Base-by-base conservation (phyloP, 2,797 vertebrate genomes). In the Threskiornis aethiopicus region DNA sequence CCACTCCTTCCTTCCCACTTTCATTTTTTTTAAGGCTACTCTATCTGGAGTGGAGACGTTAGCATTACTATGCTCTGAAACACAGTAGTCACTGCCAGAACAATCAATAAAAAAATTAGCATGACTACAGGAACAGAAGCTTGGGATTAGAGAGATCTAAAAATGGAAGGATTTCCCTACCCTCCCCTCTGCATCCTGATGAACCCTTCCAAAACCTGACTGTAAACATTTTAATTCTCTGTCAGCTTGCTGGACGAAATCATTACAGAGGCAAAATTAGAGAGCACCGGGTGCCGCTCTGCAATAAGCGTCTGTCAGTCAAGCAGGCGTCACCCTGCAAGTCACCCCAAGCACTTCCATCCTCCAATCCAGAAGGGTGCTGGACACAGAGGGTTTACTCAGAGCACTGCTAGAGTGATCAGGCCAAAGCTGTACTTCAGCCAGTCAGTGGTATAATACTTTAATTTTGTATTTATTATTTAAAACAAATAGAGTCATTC, bases 181-280 rank as follows among this genome's bases (percentile, higher is more conserved):
- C 18, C 29, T 64, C 13, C 14, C n/a, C 77, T 77, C 69, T 54
- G 26, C 76, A 76, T 81, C 69, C 80, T 54, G 55, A 88, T 39
- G 73, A 95, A 58, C 69, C 61, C 66, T 82, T 84, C 61, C 76
- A 85, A 95, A 93, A 84, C 22, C 57, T 41, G 51, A 16, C 14
- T 24, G 59, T 33, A 87, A 96, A 91, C 58, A 87, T 79, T 84
- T 88, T 37, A 61, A 88, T 88, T 95, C 90, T 59, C 83, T 65
- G 20, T 65, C 76, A 84, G 52, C 46, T 90, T 70, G 79, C 84
- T 75, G 72, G 25, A 93, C 28, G 76, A 88, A 51, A 84, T 64
- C 70, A 78, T 88, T 91, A 62, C 26, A 91, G 69, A 85, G n/a
- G 59, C 61, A 92, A 71, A 93, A 92, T 22, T 3, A 66, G n/a